Evolutionary conservation across 2,113 vertebrate genomes (phyloP).

Genomic region (Chloropsis hardwickii): DNA sequence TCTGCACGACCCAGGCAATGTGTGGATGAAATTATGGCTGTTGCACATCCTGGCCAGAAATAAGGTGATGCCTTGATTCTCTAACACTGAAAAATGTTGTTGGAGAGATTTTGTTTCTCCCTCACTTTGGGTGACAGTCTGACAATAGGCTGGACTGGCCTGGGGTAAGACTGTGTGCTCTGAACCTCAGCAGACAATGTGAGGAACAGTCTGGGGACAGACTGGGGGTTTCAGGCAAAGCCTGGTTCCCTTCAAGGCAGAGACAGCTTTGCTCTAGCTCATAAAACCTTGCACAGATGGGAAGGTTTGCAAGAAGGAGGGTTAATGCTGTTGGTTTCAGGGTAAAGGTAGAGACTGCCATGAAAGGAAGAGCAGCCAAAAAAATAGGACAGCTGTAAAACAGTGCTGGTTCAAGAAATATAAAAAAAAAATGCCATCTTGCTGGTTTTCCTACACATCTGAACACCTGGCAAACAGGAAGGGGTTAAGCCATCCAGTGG

Average conservation of each 20-base stretch:
- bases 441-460: neutral
- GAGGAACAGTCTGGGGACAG: neutral
- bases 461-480: neutral
- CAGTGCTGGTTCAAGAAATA: neutral
- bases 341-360: neutral
- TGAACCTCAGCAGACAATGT: neutral
- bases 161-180: neutral
- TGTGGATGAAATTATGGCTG: neutral
- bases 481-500: rapidly evolving
- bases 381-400: rapidly evolving
- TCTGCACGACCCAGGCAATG: rapidly evolving
- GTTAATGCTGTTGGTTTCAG: neutral
- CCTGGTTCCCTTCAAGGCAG: neutral
- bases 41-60: neutral
- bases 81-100: neutral
- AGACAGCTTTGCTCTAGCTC: neutral
- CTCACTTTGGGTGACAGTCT: neutral
- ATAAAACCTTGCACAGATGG: neutral
- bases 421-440: neutral
- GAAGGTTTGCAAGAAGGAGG: neutral
- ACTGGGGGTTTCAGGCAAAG: neutral
- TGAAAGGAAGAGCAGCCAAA: neutral
- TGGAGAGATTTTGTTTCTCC: neutral
- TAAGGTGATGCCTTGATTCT: neutral
- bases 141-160: neutral